These are phyloP conservation scores for Molorchus minor DNA, from an alignment of 2,888 invertebrate genomes.

Conservation along the genomic window DNA sequence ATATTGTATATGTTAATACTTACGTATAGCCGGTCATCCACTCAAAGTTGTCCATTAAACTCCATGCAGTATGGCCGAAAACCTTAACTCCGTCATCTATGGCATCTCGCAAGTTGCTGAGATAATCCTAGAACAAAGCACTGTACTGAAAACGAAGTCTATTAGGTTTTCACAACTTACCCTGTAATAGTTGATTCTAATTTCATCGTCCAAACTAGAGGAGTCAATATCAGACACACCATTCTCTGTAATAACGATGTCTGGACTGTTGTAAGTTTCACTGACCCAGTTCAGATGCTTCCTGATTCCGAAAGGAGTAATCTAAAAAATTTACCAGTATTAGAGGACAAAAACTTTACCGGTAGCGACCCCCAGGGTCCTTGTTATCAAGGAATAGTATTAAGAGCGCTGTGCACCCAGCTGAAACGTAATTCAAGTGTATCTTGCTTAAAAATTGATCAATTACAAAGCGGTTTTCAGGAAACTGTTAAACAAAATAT, in stretches of 20 bases:
- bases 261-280: conserved; percentile 61
- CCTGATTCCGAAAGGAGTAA: conserved; percentile 68
- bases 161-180: conserved; percentile 21
- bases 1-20: too few relatives aligned
- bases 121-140: conserved; percentile 35
- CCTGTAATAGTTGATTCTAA: conserved; percentile 24
- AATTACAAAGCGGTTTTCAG: not conserved
- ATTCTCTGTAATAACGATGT: conserved; percentile 68
- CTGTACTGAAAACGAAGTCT: not conserved
- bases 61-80: conserved; percentile 45
- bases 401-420: too few relatives aligned
- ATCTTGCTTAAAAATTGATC: not conserved
- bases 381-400: too few relatives aligned
- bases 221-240: conserved; percentile 64
- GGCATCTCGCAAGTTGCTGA: conserved; percentile 39
- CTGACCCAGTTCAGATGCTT: conserved; percentile 63
- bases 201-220: conserved; percentile 51
- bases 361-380: too few relatives aligned
- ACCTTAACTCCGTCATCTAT: conserved; percentile 44
- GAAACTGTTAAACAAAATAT: not conserved
- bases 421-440: not conserved
- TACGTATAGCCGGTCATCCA: conserved; percentile 44
- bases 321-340: conserved; percentile 53
- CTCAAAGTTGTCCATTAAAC: conserved; percentile 48
- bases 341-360: not conserved